These are phyloP conservation scores for Proteles cristata DNA, from an alignment of 2,113 vertebrate genomes.

Conservation along the genomic window DNA sequence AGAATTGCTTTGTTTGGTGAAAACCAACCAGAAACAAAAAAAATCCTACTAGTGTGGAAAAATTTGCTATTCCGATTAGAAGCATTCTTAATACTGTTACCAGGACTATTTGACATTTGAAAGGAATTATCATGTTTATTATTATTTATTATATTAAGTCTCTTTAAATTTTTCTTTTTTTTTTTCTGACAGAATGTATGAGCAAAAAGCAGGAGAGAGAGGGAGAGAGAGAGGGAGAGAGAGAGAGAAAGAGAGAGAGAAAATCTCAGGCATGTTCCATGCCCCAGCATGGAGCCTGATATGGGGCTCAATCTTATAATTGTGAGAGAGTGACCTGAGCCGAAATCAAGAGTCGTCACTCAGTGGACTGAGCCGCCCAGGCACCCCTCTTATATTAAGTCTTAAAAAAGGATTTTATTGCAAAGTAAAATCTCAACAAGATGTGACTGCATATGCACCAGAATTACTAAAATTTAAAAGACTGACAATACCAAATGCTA, in stretches of 20 bases:
- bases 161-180: neutral
- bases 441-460: neutral
- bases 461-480: constrained; percentile 15
- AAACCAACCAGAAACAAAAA: neutral
- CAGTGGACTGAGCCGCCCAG: too few relatives aligned
- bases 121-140: neutral
- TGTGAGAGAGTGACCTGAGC: too few relatives aligned
- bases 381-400: neutral
- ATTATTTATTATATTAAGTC: neutral
- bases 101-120: constrained; percentile 1
- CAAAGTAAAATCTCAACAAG: neutral
- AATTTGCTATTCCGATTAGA: neutral
- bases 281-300: too few relatives aligned
- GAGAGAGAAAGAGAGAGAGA: too few relatives aligned
- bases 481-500: neutral
- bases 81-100: neutral
- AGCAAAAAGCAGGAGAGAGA: too few relatives aligned
- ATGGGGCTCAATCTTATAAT: too few relatives aligned
- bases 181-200: too few relatives aligned
- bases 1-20: constrained; percentile 8
- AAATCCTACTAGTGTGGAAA: neutral
- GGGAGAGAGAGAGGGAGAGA: too few relatives aligned
- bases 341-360: too few relatives aligned
- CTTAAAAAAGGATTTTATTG: neutral
- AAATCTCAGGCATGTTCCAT: too few relatives aligned